These are phyloP conservation scores for Loriculus beryllinus DNA, from an alignment of 2,797 vertebrate species.

Conservation along the genomic window DNA sequence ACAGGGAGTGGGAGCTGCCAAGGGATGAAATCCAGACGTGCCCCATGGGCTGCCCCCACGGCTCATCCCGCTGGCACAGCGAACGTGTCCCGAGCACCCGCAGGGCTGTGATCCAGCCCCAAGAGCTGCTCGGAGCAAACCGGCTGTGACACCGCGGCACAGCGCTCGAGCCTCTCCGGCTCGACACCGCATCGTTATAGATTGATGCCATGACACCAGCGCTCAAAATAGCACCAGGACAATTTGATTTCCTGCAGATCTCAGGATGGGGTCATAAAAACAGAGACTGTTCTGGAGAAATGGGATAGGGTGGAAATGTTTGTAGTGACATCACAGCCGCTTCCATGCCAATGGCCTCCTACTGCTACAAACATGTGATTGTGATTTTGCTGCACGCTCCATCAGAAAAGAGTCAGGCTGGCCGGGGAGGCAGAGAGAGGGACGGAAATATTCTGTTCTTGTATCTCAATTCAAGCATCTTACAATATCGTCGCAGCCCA, in stretches of 20 bases:
- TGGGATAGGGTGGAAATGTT: conserved; percentile 64
- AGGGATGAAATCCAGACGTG: background rate
- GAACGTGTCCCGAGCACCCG: rapidly evolving
- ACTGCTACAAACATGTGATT: conserved; percentile 67
- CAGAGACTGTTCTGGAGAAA: conserved; percentile 63
- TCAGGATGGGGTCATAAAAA: conserved; percentile 68
- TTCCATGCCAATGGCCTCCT: conserved; percentile 68
- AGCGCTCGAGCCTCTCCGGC: background rate
- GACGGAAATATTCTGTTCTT: conserved; percentile 45
- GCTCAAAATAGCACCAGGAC: conserved; percentile 59
- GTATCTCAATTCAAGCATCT: conserved; percentile 45
- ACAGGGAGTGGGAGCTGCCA: background rate
- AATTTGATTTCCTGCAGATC: conserved; percentile 71
- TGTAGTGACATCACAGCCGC: conserved; percentile 64
- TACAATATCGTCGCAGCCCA: background rate
- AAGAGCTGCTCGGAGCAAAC: background rate
- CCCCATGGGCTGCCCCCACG: background rate
- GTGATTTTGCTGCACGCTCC: conserved; percentile 67
- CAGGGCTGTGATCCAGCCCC: background rate
- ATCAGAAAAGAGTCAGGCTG: conserved; percentile 54
- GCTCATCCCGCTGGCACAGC: background rate
- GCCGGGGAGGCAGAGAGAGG: conserved; percentile 4
- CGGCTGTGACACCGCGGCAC: background rate
- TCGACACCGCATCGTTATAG: background rate
- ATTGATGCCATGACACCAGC: conserved; percentile 57